Evolutionary conservation across 2,113 vertebrate species (phyloP), one percentile per base, ranked within the genome.

Genomic region (Chionomys nivalis): DNA sequence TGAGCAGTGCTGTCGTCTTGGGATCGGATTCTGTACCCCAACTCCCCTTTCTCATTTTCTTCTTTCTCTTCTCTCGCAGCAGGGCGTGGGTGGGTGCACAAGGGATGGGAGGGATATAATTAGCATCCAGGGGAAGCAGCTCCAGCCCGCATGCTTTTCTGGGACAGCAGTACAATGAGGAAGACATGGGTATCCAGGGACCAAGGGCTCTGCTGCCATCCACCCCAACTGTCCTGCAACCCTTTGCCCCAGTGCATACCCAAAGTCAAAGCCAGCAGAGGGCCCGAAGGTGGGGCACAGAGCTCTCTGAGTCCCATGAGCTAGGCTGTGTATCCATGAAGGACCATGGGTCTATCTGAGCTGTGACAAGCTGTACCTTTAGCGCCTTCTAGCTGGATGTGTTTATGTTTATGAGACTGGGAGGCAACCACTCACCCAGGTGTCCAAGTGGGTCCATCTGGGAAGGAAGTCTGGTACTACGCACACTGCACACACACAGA

Each of bases 231-330:
- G 0, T 26, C 4, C 28, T 24, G 79, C 36, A 1, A 12, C 23
- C 2, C 7, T n/a, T 65, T 55, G 36, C 28, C 68, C 47, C 33
- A 23, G 28, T 5, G 4, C 44, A 82, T 23, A 7, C 21, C 65
- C 11, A 91, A 14, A 19, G 47, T 19, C 28, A 1, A 42, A 63
- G 47, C 13, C 14, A 77, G 23, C 10, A 6, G 16, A 24, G 21
- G 5, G 0, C 21, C 61, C 14, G 11, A 0, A 14, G 42, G 13
- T 36, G 55, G 7, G 2, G 8, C 16, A 2, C 31, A 19, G 83
- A 9, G 7, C 28, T 7, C 4, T 13, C 63, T 2, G 14, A 23
- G 47, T 21, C n/a, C 66, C 4, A 1, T 16, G 47, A 61, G 42
- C 49, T 6, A 39, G 65, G 47, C 85, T 14, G 5, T 33, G 13